Conservation (phyloP, 2,797 vertebrate species). For the Perodicticus potto region DNA sequence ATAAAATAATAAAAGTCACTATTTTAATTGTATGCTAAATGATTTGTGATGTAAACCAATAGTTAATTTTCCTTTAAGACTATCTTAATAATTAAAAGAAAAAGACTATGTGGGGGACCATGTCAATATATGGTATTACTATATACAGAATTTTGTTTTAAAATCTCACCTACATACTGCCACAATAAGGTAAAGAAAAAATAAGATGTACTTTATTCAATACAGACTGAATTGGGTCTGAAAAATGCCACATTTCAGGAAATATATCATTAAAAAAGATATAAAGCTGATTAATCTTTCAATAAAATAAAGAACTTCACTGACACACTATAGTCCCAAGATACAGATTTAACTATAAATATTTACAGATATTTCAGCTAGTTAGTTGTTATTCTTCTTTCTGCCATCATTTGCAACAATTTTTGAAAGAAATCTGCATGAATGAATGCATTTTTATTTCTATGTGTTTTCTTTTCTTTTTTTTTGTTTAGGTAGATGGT, state of each 20-base stretch:
- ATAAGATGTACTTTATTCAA: conserved; percentile 43
- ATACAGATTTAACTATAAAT: conserved; percentile 53
- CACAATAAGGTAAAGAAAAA: conserved; percentile 55
- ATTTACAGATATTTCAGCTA: conserved; percentile 60
- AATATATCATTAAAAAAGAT: conserved; percentile 46
- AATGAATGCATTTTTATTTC: conserved; percentile 14
- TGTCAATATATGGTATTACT: conserved; percentile 16
- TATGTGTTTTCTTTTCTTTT: not conserved
- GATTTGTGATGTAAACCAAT: conserved; percentile 41
- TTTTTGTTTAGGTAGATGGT: conserved; percentile 34
- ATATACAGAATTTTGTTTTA: not conserved
- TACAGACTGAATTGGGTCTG: not conserved
- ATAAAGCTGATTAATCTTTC: not conserved
- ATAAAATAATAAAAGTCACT: conserved; percentile 19
- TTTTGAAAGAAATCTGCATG: conserved; percentile 60
- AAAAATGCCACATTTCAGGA: conserved; percentile 64
- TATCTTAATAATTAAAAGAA: conserved; percentile 61
- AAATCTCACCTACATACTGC: not conserved
- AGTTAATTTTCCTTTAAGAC: conserved; percentile 65
- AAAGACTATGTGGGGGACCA: not conserved
- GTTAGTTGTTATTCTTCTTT: conserved; percentile 69
- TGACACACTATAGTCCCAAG: not conserved
- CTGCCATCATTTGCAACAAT: conserved; percentile 46
- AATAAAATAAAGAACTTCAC: not conserved
- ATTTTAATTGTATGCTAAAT: conserved; percentile 45